Conservation (phyloP, 1,140 invertebrate genomes). For the Uloborus diversus region DNA sequence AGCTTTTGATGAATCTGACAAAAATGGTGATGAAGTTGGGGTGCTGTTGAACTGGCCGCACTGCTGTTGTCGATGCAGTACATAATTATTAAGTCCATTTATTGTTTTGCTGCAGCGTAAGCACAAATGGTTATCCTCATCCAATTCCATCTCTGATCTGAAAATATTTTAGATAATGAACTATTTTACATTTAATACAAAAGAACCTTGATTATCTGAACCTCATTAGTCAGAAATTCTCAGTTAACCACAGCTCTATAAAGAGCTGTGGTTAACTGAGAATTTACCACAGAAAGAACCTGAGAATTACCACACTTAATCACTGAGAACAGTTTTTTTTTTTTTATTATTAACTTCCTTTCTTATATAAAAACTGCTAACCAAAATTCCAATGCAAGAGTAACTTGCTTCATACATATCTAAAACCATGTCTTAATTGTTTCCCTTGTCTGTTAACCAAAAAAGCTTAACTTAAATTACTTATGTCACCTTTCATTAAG, state of each 20-base stretch:
- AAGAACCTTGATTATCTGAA: neutral
- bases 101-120: conserved; percentile 85
- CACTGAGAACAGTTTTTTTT: neutral
- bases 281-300: neutral
- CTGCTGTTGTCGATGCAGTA: conserved; percentile 78
- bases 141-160: conserved; percentile 64
- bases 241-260: neutral
- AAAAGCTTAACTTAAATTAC: no score
- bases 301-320: neutral
- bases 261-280: neutral
- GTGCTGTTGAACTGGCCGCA: conserved; percentile 65
- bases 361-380: no score
- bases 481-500: no score
- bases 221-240: neutral
- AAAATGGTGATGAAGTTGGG: neutral
- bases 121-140: conserved; percentile 84
- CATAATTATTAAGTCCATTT: conserved; percentile 81
- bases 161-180: neutral
- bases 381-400: no score
- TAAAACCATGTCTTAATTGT: no score
- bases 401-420: no score
- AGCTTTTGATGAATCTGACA: conserved; percentile 55
- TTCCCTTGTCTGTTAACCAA: no score
- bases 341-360: no score
- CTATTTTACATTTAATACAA: neutral